phyloP scores from a whole-genome alignment of 92 coral and sea anemone species.

The Zoanthus sansibaricus region DNA sequence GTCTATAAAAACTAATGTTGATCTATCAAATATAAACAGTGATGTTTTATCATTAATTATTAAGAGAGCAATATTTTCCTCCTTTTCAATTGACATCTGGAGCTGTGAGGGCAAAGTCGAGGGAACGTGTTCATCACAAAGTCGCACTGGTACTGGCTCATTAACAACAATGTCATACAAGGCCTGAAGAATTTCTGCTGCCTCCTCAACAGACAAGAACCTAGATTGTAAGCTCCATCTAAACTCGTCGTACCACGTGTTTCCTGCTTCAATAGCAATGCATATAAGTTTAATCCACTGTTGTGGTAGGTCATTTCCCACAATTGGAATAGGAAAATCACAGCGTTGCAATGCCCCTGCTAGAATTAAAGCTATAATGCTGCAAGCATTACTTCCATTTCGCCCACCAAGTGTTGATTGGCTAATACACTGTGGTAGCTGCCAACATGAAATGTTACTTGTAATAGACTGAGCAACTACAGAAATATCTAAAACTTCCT shows the following conservation, averaged over 20 bases:
- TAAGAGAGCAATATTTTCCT: slow-evolving; percentile 6
- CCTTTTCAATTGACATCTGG: background rate
- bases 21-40: slow-evolving; percentile 24
- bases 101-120: slow-evolving; percentile 39
- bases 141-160: slow-evolving; percentile 44
- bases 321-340: slow-evolving; percentile 18
- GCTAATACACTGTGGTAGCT: slow-evolving; percentile 27
- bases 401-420: slow-evolving; percentile 40
- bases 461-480: too few species aligned
- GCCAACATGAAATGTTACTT: too few species aligned
- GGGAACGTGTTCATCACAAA: slow-evolving; percentile 6
- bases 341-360: slow-evolving; percentile 6
- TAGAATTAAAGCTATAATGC: slow-evolving; percentile 22
- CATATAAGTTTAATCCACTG: slow-evolving; percentile 45
- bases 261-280: slow-evolving; percentile 32
- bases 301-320: background rate
- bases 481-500: too few species aligned
- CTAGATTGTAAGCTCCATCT: slow-evolving; percentile 13
- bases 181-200: slow-evolving; percentile 20
- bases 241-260: slow-evolving; percentile 21
- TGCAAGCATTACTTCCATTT: slow-evolving; percentile 54
- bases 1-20: slow-evolving; percentile 34
- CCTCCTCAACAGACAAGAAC: slow-evolving; percentile 34
- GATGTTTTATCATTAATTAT: slow-evolving; percentile 30
- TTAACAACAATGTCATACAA: background rate